Percentiles rank a stretch among this genome's conserved stretches.
phyloP scores from a whole-genome alignment of 2,888 invertebrate species.

The Phorcus lineatus region DNA sequence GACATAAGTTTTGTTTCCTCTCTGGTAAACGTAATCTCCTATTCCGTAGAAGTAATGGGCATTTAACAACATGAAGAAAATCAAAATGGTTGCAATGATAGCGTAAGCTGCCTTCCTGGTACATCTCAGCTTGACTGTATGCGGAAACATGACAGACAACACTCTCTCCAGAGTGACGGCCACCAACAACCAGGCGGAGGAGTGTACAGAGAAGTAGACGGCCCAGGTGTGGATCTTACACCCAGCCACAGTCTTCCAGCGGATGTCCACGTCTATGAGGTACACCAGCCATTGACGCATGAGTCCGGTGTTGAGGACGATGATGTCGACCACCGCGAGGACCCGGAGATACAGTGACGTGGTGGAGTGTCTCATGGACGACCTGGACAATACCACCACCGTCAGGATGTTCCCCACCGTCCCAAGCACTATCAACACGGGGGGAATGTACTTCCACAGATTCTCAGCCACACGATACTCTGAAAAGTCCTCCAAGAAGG shows the following conservation, averaged over 20 bases:
- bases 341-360: background rate
- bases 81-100: background rate
- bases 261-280: background rate
- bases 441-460: constrained; percentile 12
- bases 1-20: background rate
- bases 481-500: background rate
- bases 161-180: constrained; percentile 1
- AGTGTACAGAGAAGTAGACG: background rate
- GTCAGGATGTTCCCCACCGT: background rate
- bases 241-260: background rate
- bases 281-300: background rate
- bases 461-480: background rate
- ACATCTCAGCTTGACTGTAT: background rate
- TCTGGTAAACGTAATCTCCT: background rate
- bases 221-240: constrained; percentile 16
- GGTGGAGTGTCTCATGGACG: constrained; percentile 1
- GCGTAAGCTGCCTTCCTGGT: background rate
- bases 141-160: constrained; percentile 1
- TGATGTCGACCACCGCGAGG: background rate
- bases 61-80: background rate
- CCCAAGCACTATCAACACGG: background rate
- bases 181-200: background rate
- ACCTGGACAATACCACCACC: background rate
- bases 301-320: background rate
- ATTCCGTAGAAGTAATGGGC: constrained; percentile 6